These are phyloP conservation scores for Tetheella fluctuosa DNA, from an alignment of 2,888 invertebrate species.

Conservation along the genomic window DNA sequence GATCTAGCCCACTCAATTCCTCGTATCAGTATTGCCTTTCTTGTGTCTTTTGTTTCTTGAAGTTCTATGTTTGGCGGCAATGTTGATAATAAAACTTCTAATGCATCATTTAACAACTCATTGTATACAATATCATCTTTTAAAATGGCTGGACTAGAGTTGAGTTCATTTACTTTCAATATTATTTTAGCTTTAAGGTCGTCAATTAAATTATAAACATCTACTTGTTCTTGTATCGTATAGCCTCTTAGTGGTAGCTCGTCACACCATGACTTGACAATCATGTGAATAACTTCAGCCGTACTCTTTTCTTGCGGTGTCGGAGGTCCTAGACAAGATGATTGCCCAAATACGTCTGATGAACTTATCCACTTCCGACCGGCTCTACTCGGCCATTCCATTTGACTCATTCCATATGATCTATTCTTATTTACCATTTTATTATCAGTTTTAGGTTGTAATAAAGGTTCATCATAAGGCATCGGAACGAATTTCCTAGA, in stretches of 20 bases:
- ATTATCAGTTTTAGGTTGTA: slow-evolving; percentile 20
- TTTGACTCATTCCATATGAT: slow-evolving; percentile 31
- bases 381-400: slow-evolving; percentile 35
- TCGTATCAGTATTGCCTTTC: slow-evolving; percentile 47
- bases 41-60: slow-evolving; percentile 36
- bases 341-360: neutral
- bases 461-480: neutral
- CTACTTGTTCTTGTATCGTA: slow-evolving; percentile 35
- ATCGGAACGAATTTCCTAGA: slow-evolving; percentile 49
- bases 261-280: slow-evolving; percentile 60
- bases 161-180: slow-evolving; percentile 59
- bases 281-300: slow-evolving; percentile 53
- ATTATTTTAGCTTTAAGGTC: slow-evolving; percentile 54
- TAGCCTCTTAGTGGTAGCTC: slow-evolving; percentile 45
- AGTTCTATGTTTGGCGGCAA: slow-evolving; percentile 45
- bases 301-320: slow-evolving; percentile 39
- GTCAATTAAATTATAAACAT: slow-evolving; percentile 40
- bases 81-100: slow-evolving; percentile 46
- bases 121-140: slow-evolving; percentile 51
- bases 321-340: slow-evolving; percentile 26
- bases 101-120: slow-evolving; percentile 49
- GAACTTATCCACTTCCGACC: slow-evolving; percentile 20
- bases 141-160: slow-evolving; percentile 50
- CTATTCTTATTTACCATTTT: slow-evolving; percentile 22
- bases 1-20: slow-evolving; percentile 49